phyloP scores from a whole-genome alignment of 2,888 invertebrate species.

The Andrena minutula region DNA sequence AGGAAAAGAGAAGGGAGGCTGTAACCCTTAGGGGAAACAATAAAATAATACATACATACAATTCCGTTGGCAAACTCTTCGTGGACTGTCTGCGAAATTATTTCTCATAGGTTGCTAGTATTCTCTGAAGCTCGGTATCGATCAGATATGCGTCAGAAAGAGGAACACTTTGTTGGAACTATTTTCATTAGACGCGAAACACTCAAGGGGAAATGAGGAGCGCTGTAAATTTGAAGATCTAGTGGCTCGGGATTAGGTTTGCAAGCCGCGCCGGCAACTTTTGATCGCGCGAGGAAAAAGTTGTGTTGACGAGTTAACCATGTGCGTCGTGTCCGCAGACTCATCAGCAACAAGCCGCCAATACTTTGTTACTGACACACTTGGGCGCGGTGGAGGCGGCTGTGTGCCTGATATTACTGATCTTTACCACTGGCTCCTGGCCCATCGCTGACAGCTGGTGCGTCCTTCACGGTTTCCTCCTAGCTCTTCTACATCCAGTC shows the following conservation, averaged over 20 bases:
- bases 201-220: slow-evolving; percentile 6
- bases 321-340: slow-evolving; percentile 66
- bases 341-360: slow-evolving; percentile 86
- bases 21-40: no score
- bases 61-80: slow-evolving; percentile 1
- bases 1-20: no score
- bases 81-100: neutral
- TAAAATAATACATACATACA: no score
- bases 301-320: slow-evolving; percentile 41
- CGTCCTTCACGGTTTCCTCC: slow-evolving; percentile 88
- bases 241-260: slow-evolving; percentile 40
- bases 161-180: neutral
- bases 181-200: neutral
- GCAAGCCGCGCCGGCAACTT: slow-evolving; percentile 17
- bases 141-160: neutral
- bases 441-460: slow-evolving; percentile 87
- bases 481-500: slow-evolving; percentile 90
- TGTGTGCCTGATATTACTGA: slow-evolving; percentile 88
- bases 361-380: slow-evolving; percentile 90
- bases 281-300: slow-evolving; percentile 2
- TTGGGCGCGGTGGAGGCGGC: slow-evolving; percentile 90
- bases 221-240: slow-evolving; percentile 47
- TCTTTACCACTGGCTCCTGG: slow-evolving; percentile 87
- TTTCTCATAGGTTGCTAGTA: no score
- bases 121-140: no score